Evolutionary conservation across 1,140 invertebrate genomes (phyloP), one percentile per base, ranked within the genome.

Genomic region (Cydia pomonella): DNA sequence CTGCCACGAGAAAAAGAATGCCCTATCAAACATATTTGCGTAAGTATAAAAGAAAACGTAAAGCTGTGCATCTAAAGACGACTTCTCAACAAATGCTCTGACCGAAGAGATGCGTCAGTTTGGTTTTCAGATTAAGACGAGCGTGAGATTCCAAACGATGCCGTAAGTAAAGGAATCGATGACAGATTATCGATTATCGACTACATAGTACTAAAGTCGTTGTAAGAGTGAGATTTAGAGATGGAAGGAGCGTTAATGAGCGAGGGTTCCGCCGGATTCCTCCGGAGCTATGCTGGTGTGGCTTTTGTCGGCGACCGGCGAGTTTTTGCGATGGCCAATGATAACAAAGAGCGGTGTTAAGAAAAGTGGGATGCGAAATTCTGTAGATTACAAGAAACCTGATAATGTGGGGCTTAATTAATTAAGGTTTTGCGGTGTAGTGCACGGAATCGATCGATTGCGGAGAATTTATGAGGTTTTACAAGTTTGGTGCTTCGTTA

Each of bases 271-370:
- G 78, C 84, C 82, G 85, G 84, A 92, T 92, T 92, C 90, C 88
- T 78, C 44, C 73, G 72, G 80, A 85, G 87, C 84, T 81, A 90
- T 88, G 88, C 89, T 88, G 83, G 81, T 87, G 84, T 86, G 78
- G 87, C 90, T 88, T 92, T 92, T 92, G 91, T 91, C 91, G 91
- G 91, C 90, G 81, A 79, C 84, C 86, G 82, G 79, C 78, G 75
- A 82, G 83, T 92, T 92, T 91, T 92, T 92, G 89, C 84, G 90
- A 92, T 92, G 80, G 73, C 85, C 86, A 87, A 78, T 90, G 90
- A 92, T 92, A 92, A 91, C 89, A 90, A 89, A 87, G 87, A 85
- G 84, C 88, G 85, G 87, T 87, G 88, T 88, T 88, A 86, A 86
- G 87, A 86, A 84, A 85, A 87, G 80, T 82, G 82, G 79, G 84